Conservation (phyloP, 2,888 invertebrate species). For the Morinoia aosen region DNA sequence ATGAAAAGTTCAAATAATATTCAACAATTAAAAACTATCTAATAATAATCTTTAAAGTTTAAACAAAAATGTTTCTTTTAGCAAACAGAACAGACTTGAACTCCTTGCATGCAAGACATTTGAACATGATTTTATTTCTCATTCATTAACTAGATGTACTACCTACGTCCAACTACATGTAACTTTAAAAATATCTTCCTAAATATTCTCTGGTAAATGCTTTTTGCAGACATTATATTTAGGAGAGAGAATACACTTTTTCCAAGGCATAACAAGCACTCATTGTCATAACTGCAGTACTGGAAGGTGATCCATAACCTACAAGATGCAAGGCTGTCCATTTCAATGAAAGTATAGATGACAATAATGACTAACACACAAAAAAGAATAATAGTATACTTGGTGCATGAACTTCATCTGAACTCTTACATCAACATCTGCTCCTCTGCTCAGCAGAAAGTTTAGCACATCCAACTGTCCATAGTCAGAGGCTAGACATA, state of each 20-base stretch:
- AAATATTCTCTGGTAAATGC: neutral
- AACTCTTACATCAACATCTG: conserved; percentile 88
- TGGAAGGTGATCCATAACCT: neutral
- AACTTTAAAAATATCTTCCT: neutral
- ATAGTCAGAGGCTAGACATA: conserved; percentile 96
- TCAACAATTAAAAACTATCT: neutral
- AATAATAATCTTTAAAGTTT: neutral
- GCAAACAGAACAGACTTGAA: neutral
- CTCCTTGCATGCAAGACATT: no score
- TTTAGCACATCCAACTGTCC: conserved; percentile 91
- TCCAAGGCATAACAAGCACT: neutral
- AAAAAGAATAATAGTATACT: neutral
- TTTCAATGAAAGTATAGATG: neutral
- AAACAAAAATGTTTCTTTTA: neutral
- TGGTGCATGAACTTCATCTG: neutral
- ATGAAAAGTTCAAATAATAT: neutral
- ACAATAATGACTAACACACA: neutral
- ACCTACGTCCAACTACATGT: no score
- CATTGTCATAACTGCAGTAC: neutral
- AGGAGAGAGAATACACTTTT: neutral
- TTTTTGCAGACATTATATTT: neutral
- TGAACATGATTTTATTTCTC: no score
- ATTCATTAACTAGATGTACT: no score
- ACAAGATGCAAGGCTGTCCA: neutral
- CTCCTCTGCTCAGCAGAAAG: conserved; percentile 89